Evolutionary conservation across 2,797 vertebrate genomes (phyloP).

Genomic region (Bradypus variegatus): DNA sequence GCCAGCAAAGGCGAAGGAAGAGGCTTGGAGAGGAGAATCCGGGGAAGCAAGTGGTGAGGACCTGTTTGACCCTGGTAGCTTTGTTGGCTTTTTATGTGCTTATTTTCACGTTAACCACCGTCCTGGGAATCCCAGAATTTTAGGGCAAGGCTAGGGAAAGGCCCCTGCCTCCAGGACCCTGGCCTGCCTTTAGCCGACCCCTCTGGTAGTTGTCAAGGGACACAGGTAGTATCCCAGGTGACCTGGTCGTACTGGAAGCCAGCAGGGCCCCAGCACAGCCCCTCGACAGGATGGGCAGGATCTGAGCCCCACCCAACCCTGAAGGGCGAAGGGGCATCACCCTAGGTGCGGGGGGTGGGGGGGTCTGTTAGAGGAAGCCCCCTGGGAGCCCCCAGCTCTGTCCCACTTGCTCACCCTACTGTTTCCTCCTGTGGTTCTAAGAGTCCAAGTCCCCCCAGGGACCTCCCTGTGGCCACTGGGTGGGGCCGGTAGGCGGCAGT

Average conservation of each 20-base stretch:
- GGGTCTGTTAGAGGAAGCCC: not conserved
- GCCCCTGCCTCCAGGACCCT: not conserved
- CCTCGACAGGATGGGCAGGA: fast-evolving
- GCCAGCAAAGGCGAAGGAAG: constrained; percentile 56
- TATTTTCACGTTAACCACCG: not conserved
- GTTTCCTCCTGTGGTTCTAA: not conserved
- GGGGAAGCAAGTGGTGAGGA: constrained; percentile 30
- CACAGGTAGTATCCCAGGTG: not conserved
- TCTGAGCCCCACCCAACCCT: not conserved
- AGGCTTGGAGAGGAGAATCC: constrained; percentile 66
- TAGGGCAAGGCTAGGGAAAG: not conserved
- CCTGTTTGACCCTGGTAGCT: not conserved
- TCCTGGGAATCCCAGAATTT: not conserved
- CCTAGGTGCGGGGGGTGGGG: not conserved
- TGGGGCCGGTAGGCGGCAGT: not conserved
- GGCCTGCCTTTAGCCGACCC: not conserved
- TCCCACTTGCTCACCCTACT: not conserved
- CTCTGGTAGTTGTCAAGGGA: not conserved
- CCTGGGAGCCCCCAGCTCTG: not conserved
- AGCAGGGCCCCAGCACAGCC: not conserved
- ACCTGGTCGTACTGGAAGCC: too few relatives aligned
- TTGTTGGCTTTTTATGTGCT: not conserved
- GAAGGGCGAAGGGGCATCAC: not conserved
- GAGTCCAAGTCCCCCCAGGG: not conserved
- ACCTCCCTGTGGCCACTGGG: not conserved